Evolutionary conservation across 2,888 invertebrate genomes (phyloP), one percentile per base, ranked within the genome.

Genomic region (Orthosia cruda): DNA sequence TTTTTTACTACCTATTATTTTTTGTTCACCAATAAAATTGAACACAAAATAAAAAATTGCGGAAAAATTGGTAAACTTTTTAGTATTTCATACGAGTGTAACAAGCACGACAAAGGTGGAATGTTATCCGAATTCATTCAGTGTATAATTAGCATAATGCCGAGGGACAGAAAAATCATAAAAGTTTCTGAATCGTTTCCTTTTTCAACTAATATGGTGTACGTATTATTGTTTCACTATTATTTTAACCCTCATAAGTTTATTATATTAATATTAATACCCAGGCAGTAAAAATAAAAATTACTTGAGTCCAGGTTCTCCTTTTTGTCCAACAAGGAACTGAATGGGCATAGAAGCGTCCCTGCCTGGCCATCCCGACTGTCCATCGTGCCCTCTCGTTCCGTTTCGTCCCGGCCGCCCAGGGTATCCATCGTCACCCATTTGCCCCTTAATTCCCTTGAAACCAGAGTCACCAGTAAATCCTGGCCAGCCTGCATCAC

Each of bases 321-420:
- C 97, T 86, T 94, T 95, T 74, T 94, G 88, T n/a, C 97, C 96
- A 64, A 91, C 91, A 15, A 96, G 91, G 68, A 94, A 94, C n/a
- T 86, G 83, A 2, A 90, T 94, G 18, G 85, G 94, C 85, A 89
- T 93, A 91, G 87, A 91, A 77, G 97, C 96, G 5, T 93, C 87
- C 4, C 77, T 80, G n/a, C 98, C 98, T 1, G 96, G 95, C 32
- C 83, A 84, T 9, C 98, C 98, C 13, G 97, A 95, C 0, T 78
- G 74, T 5, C 98, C 98, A 72, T 97, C 95, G 3, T 90, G 89
- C 18, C 98, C 98, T 77, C 94, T 92, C 2, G 91, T 87, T 61
- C 97, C 97, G 77, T 96, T 94, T 11, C 91, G 87, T 9, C 97
- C 97, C 5, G 95, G 94, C 23, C 80, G n/a, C 9, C 97, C 97